Base-by-base conservation (phyloP, 2,888 invertebrate genomes). In the Adelphocoris suturalis region DNA sequence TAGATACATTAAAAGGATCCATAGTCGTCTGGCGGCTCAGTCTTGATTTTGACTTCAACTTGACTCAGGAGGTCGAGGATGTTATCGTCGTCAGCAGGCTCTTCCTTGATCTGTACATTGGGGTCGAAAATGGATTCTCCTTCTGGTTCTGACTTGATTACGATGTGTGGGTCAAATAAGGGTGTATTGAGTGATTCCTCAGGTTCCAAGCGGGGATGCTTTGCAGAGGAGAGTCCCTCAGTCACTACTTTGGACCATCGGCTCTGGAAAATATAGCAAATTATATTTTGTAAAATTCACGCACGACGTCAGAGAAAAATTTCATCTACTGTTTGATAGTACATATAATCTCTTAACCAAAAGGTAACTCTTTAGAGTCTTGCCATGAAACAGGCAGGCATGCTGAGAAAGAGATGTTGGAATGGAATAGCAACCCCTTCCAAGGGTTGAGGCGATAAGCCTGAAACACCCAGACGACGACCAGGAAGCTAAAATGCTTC, bases 31-130 rank as follows among this genome's bases (percentile, higher is more conserved):
- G 90, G 90, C 0, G 92, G 92, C 89, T 92, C 93, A 47, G 92
- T 92, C 90, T 92, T 92, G 46, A 93, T 93, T 90, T 92, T 92
- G n/a, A 93, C 93, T 91, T 93, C 93, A 7, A 93, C 93, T 90
- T 92, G 92, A 89, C 92, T 92, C 9, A 93, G 90, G 61, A 92
- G 91, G 76, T 92, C 92, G 89, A 91, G 92, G 86, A 92, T 91
- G 86, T 92, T 92, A 55, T 90, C 90, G 16, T 90, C 91, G 27
- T 86, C 86, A 11, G n/a, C 23, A 0, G 90, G 90, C 68, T 92
- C 92, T 47, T 90, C 90, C 89, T 91, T 91, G 47, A 91, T 91
- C 80, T 91, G 82, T 46, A 90, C 28, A 47, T 86, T 57, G 81
- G 89, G 87, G 80, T 88, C 78, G 76, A 90, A 80, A 28, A 7